Percentiles rank a stretch among this genome's conserved stretches.
phyloP scores from a whole-genome alignment of 1,140 invertebrate genomes.

The Drosophila ercepeae region DNA sequence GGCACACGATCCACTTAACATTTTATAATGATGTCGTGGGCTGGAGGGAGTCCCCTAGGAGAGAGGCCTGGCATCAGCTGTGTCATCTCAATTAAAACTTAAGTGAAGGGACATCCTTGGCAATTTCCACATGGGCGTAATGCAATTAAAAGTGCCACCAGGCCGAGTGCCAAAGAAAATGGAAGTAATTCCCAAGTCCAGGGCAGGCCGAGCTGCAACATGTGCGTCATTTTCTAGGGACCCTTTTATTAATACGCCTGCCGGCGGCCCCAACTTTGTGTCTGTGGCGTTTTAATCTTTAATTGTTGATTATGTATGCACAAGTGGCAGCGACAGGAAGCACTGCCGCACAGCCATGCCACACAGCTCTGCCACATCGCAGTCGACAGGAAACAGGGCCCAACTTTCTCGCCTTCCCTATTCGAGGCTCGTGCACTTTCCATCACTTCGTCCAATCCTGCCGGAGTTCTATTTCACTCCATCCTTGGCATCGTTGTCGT shows the following conservation, averaged over 20 bases:
- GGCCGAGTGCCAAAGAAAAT: conserved; percentile 30
- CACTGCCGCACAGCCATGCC: conserved; percentile 34
- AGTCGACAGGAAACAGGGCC: conserved; percentile 52
- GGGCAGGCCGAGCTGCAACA: conserved; percentile 23
- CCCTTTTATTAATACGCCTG: conserved; percentile 54
- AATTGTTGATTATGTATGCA: conserved; percentile 72
- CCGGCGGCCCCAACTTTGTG: conserved; percentile 39
- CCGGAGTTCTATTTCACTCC: conserved; percentile 27
- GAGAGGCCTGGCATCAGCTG: conserved; percentile 61
- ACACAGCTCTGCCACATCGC: not conserved
- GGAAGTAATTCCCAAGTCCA: conserved; percentile 34
- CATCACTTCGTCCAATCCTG: conserved; percentile 7
- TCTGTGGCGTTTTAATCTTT: conserved; percentile 63
- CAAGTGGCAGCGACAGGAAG: conserved; percentile 46
- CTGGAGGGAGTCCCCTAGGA: conserved; percentile 39
- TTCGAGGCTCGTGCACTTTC: conserved; percentile 10
- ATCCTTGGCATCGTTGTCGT: conserved; percentile 2
- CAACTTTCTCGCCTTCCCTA: conserved; percentile 1
- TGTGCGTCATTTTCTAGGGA: conserved; percentile 17
- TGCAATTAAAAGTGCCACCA: conserved; percentile 70
- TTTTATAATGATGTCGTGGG: conserved; percentile 60
- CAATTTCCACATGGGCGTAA: conserved; percentile 65
- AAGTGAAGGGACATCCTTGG: conserved; percentile 14
- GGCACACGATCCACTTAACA: conserved; percentile 27
- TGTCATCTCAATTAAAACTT: conserved; percentile 74